These are phyloP conservation scores for Chaetodon auriga DNA, from an alignment of 2,113 vertebrate genomes.

Conservation along the genomic window DNA sequence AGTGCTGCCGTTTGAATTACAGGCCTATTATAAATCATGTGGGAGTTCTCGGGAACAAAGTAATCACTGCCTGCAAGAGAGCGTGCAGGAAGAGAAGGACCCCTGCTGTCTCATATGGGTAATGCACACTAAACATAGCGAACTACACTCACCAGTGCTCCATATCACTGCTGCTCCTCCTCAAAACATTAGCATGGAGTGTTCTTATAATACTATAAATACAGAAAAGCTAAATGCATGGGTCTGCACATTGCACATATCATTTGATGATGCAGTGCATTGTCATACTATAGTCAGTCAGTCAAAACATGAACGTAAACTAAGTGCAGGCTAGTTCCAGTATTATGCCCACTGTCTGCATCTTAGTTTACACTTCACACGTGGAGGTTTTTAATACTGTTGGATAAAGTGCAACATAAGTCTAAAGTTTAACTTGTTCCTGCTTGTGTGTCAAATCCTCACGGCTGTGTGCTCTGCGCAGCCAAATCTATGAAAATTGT, in stretches of 20 bases:
- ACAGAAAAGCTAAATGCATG: constrained; percentile 36
- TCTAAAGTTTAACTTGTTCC: constrained; percentile 34
- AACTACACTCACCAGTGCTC: neutral
- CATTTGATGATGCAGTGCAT: constrained; percentile 20
- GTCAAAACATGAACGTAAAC: constrained; percentile 31
- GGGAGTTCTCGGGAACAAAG: constrained; percentile 41
- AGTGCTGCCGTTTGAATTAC: constrained; percentile 58
- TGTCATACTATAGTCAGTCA: constrained; percentile 29
- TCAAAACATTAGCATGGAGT: constrained; percentile 15
- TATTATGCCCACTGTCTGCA: constrained; percentile 2
- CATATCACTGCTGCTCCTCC: neutral
- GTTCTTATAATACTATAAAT: constrained; percentile 42
- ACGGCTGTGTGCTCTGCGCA: constrained; percentile 2
- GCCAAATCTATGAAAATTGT: neutral
- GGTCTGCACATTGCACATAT: constrained; percentile 15
- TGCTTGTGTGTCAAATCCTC: constrained; percentile 24
- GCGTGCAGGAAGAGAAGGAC: constrained; percentile 52
- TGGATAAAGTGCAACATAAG: constrained; percentile 71
- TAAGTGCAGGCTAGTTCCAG: constrained; percentile 24
- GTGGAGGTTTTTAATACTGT: constrained; percentile 55
- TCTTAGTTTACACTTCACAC: constrained; percentile 23
- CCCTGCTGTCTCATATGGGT: constrained; percentile 66
- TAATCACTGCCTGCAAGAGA: constrained; percentile 27
- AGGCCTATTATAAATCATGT: constrained; percentile 57
- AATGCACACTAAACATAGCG: constrained; percentile 18